Evolutionary conservation across 2,888 invertebrate species (phyloP), one percentile per base, ranked within the genome.

Genomic region (Troides oblongomaculatus): DNA sequence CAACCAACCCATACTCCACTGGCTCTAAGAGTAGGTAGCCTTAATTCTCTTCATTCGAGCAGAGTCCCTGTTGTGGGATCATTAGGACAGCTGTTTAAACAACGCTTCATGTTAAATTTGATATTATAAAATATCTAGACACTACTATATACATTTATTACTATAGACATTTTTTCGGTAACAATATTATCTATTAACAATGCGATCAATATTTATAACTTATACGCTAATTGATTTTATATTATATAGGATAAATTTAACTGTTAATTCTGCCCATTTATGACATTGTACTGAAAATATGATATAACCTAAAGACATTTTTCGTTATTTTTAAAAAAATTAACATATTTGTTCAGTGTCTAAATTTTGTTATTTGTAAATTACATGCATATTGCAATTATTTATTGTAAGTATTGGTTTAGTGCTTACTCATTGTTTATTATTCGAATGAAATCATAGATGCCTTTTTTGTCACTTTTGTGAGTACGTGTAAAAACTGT

Each of bases 381-480:
- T 58, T 58, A 23, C n/a, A 23, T 21, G 6, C 6, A 53, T 58
- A 23, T 23, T 58, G 12, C 57, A 58, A 23, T 58, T 66, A 53
- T 53, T 58, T 23, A 66, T 39, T 64, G 43, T 64, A 61, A 36
- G 61, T 57, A 65, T 63, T 57, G 64, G 53, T 21, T 59, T 66
- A 63, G 43, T 50, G 36, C 25, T 12, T 43, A 62, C 25, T 17
- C 21, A 8, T 56, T 46, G 39, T 66, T 64, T 56, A 39, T 66
- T 25, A 63, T 66, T 67, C 56, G 43, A 56, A 21, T 66, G 39
- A 70, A 63, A 25, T 61, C 30, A 61, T 64, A 64, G 46, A 53
- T 62, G 62, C 8, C 17, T 53, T 46, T 43, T 66, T 70, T 66
- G 23, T 66, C 61, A 43, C 36, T 67, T 53, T 64, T 65, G 61